A percentile compares a stretch with the other conserved stretches of the same genome.
Evolutionary conservation across 2,113 vertebrate species (phyloP).

Genomic region (Melierax canorus): DNA sequence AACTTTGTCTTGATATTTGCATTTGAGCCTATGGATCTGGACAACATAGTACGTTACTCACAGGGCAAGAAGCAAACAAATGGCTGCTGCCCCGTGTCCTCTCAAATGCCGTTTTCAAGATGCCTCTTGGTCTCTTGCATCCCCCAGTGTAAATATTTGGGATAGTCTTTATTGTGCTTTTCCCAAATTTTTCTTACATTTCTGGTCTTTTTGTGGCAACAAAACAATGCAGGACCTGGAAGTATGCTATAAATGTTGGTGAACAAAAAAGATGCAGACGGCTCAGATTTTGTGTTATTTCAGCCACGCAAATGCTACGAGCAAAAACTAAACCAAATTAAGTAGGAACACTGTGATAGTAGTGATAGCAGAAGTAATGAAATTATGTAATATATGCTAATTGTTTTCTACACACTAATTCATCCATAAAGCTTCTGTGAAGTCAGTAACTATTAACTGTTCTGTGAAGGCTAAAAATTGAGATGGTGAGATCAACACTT

Average conservation of each 20-base stretch:
- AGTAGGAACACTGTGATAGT: neutral
- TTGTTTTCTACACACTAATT: conserved; percentile 14
- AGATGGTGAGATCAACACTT: neutral
- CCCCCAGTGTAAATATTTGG: neutral
- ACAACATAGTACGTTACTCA: conserved; percentile 7
- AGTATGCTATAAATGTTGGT: neutral
- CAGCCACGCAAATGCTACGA: neutral
- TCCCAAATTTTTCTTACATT: neutral
- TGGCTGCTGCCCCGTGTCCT: neutral
- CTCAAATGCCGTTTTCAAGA: neutral
- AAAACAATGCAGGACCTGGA: neutral
- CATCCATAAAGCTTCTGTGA: neutral
- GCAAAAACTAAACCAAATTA: neutral
- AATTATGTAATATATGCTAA: conserved; percentile 21
- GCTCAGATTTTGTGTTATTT: neutral
- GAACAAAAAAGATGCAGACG: neutral
- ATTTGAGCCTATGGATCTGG: conserved; percentile 39
- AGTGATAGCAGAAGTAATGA: conserved; percentile 36
- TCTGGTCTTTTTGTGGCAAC: neutral
- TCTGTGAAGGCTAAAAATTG: neutral
- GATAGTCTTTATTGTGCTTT: neutral
- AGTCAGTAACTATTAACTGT: neutral
- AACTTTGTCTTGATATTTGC: conserved; percentile 36
- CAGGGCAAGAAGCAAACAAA: neutral
- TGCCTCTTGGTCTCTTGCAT: neutral